A percentile compares a stretch with the other conserved stretches of the same genome.
Evolutionary conservation across 2,113 vertebrate species (phyloP).

Genomic region (Probosciger aterrimus): DNA sequence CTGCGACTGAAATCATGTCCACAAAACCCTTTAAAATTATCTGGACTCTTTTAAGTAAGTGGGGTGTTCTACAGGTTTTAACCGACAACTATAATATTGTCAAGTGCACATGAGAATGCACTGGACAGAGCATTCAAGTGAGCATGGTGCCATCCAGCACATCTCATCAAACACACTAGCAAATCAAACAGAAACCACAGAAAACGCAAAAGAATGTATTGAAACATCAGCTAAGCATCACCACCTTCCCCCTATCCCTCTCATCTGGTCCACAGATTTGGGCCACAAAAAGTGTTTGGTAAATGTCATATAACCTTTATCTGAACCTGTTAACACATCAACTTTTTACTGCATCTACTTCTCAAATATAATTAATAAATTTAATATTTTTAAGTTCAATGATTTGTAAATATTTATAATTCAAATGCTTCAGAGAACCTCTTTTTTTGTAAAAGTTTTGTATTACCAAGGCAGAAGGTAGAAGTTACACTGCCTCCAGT

Average conservation of each 20-base stretch:
- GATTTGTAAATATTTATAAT: background rate
- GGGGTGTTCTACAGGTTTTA: background rate
- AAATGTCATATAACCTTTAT: background rate
- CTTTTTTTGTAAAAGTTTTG: background rate
- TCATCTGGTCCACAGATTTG: background rate
- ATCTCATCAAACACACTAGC: background rate
- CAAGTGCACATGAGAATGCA: background rate
- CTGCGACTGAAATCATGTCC: fast-evolving
- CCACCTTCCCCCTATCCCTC: fast-evolving
- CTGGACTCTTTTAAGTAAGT: background rate
- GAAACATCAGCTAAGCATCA: background rate
- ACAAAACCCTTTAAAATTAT: background rate
- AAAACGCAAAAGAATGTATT: background rate
- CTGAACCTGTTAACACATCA: background rate
- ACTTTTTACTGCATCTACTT: background rate
- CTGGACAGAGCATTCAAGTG: background rate
- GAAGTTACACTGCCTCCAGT: background rate
- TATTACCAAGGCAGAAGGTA: background rate
- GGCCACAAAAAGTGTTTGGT: background rate
- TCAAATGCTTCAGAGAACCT: background rate
- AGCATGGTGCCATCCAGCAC: background rate
- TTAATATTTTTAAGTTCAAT: background rate
- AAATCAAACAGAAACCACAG: background rate
- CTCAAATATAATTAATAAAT: background rate
- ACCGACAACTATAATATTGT: background rate